Evolutionary conservation across 2,113 vertebrate species (phyloP).

Genomic region (Gymnocephalus cernua): DNA sequence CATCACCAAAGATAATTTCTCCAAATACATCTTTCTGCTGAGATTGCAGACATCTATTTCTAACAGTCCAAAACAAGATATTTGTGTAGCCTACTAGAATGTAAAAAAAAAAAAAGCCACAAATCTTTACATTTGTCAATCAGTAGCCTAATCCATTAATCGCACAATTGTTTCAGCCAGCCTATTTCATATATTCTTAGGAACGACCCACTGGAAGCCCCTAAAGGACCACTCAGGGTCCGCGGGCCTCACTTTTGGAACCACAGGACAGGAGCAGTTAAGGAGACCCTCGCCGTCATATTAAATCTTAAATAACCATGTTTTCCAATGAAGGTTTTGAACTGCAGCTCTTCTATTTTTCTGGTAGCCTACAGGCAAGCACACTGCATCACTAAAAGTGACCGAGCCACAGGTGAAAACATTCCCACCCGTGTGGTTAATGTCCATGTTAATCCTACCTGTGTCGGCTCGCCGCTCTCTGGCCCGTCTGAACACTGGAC

Average conservation of each 20-base stretch:
- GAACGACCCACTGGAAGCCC: background rate
- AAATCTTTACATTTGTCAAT: background rate
- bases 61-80: no score
- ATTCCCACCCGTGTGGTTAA: background rate
- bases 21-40: no score
- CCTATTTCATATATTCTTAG: background rate
- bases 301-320: background rate
- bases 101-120: background rate
- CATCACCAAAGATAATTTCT: no score
- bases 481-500: constrained; percentile 61
- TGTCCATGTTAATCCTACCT: constrained; percentile 65
- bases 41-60: no score
- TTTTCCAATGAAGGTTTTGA: background rate
- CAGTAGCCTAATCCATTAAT: background rate
- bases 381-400: no score
- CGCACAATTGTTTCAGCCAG: background rate
- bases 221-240: background rate
- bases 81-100: no score
- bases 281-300: background rate
- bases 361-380: background rate
- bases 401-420: background rate
- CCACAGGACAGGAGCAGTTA: background rate
- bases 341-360: background rate
- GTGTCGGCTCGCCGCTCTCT: constrained; percentile 83
- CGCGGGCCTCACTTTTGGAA: background rate